A percentile compares a stretch with the other conserved stretches of the same genome.
phyloP scores from a whole-genome alignment of 2,113 vertebrate species.

The Dasyprocta punctata region DNA sequence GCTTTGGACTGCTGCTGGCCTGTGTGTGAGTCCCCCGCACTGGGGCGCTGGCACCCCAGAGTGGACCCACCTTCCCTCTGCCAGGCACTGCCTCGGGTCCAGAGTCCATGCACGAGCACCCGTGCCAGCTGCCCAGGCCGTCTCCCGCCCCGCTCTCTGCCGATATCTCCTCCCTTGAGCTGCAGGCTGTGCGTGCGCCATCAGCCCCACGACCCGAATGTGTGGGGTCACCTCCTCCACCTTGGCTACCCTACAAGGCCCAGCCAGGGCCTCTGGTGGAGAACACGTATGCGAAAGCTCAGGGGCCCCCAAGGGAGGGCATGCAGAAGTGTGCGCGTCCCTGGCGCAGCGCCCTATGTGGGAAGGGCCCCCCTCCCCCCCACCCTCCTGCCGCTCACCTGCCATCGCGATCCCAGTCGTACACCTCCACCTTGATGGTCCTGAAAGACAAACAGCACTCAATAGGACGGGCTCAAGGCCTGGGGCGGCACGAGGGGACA shows the following conservation, averaged over 20 bases:
- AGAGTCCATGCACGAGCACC: rapidly evolving
- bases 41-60: background rate
- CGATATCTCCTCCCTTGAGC: background rate
- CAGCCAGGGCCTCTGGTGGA: background rate
- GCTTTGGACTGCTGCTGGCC: background rate
- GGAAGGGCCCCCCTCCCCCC: background rate
- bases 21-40: background rate
- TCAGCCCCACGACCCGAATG: background rate
- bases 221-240: background rate
- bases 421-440: conserved; percentile 97
- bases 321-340: rapidly evolving
- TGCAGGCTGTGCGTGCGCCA: rapidly evolving
- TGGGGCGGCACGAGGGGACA: background rate
- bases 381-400: conserved; percentile 87
- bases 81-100: background rate
- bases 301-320: background rate
- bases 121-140: background rate
- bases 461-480: background rate
- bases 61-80: background rate
- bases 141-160: background rate
- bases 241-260: rapidly evolving
- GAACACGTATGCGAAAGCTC: background rate
- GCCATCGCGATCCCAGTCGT: conserved; percentile 97
- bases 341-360: background rate
- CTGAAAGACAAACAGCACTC: conserved; percentile 81